Conservation (phyloP, 2,797 vertebrate species). For the Myoxocephalus aenaeus region DNA sequence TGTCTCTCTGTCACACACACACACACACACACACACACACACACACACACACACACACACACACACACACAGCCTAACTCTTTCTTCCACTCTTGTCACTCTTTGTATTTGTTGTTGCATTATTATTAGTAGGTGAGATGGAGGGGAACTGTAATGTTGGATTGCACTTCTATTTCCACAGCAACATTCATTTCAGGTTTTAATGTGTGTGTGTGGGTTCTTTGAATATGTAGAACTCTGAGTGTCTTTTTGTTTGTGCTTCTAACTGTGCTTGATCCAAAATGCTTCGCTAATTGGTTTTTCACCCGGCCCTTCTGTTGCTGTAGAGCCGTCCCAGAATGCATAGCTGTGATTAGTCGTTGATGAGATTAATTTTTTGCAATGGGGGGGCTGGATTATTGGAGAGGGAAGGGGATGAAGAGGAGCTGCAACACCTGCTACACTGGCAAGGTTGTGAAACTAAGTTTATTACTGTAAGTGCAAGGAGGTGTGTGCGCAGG, state of each 20-base stretch:
- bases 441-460: conserved; percentile 53
- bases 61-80: conserved; percentile 9
- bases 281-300: conserved; percentile 83
- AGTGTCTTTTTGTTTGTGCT: conserved; percentile 77
- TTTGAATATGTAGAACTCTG: conserved; percentile 45
- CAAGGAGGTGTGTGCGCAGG: conserved; percentile 26
- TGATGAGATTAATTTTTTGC: conserved; percentile 73
- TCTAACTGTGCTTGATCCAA: conserved; percentile 76
- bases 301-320: conserved; percentile 77
- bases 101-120: conserved; percentile 53
- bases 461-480: conserved; percentile 48
- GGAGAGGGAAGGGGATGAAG: conserved; percentile 27
- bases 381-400: conserved; percentile 49
- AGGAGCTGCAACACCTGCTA: conserved; percentile 70
- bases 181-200: conserved; percentile 70
- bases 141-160: conserved; percentile 57
- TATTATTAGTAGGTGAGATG: conserved; percentile 39
- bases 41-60: conserved; percentile 14
- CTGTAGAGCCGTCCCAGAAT: conserved; percentile 77
- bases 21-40: conserved; percentile 14
- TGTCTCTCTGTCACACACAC: conserved; percentile 10
- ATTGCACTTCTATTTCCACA: conserved; percentile 62
- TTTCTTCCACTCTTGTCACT: conserved; percentile 32
- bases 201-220: conserved; percentile 27
- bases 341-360: conserved; percentile 82